These are phyloP conservation scores for Cololabis saira DNA, from an alignment of 2,113 vertebrate genomes.

Conservation along the genomic window DNA sequence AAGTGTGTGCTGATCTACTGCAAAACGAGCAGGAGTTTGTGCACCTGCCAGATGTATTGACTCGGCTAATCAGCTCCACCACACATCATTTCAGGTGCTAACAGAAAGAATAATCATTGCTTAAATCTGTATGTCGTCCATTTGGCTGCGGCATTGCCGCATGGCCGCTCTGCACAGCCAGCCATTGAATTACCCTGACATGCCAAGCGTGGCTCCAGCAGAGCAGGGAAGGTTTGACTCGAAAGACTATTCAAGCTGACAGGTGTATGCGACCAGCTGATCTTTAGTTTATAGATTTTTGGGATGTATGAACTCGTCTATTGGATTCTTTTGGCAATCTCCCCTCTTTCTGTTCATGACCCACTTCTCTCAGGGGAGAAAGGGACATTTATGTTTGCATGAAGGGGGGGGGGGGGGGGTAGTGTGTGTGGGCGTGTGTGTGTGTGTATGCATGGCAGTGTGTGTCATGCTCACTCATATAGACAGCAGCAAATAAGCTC, in stretches of 20 bases:
- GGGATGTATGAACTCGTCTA: slow-evolving; percentile 65
- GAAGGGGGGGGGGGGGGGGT: background rate
- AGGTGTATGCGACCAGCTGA: slow-evolving; percentile 65
- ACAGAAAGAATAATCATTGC: slow-evolving; percentile 70
- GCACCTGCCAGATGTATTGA: slow-evolving; percentile 75
- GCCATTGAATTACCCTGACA: slow-evolving; percentile 59
- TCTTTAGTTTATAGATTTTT: slow-evolving; percentile 79
- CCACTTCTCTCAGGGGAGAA: slow-evolving; percentile 56
- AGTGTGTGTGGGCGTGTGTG: slow-evolving; percentile 7
- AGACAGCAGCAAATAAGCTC: slow-evolving; percentile 40
- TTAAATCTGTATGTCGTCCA: slow-evolving; percentile 61
- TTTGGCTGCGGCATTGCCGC: slow-evolving; percentile 52
- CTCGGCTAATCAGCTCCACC: slow-evolving; percentile 70
- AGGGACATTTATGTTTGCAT: slow-evolving; percentile 47
- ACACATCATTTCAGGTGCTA: slow-evolving; percentile 72
- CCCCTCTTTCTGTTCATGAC: slow-evolving; percentile 38
- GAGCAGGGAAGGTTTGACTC: slow-evolving; percentile 53
- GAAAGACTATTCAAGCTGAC: slow-evolving; percentile 64
- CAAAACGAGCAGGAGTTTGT: slow-evolving; percentile 58
- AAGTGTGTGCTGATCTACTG: slow-evolving; percentile 53
- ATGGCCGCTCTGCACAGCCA: slow-evolving; percentile 52
- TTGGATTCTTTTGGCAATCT: slow-evolving; percentile 63
- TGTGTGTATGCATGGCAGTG: slow-evolving; percentile 37
- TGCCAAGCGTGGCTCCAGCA: slow-evolving; percentile 56
- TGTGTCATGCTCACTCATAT: slow-evolving; percentile 28